phyloP scores from a whole-genome alignment of 1,140 invertebrate species.

The Anoplolepis gracilipes region DNA sequence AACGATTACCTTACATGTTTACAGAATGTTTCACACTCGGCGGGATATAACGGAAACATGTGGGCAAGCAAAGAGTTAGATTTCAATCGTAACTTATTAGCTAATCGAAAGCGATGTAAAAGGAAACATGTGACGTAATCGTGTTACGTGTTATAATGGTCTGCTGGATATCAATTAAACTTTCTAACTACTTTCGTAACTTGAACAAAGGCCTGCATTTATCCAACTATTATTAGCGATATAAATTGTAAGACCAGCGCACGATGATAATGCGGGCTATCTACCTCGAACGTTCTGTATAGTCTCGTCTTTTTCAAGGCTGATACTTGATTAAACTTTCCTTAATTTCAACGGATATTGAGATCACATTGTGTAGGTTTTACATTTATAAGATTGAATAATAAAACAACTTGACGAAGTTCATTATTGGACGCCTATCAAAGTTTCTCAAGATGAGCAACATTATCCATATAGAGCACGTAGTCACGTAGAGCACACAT shows the following conservation, averaged over 20 bases:
- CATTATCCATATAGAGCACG: not conserved
- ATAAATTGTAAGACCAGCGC: constrained; percentile 22
- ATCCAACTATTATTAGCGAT: constrained; percentile 42
- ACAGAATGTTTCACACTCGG: not conserved
- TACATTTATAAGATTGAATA: constrained; percentile 20
- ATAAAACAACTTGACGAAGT: constrained; percentile 32
- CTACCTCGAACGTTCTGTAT: not conserved
- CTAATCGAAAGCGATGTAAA: constrained; percentile 32
- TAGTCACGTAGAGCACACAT: no score
- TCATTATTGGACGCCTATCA: constrained; percentile 24
- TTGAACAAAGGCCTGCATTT: constrained; percentile 41
- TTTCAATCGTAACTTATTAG: constrained; percentile 11
- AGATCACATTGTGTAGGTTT: not conserved
- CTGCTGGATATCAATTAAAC: constrained; percentile 43
- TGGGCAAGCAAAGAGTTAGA: not conserved
- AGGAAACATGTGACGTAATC: constrained; percentile 15
- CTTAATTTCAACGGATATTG: constrained; percentile 35
- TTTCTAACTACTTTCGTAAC: constrained; percentile 55
- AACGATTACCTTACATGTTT: not conserved
- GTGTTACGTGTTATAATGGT: constrained; percentile 17
- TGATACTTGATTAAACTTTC: constrained; percentile 52
- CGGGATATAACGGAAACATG: not conserved
- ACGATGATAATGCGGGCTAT: constrained; percentile 39
- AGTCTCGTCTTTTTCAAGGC: constrained; percentile 7
- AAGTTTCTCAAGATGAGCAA: not conserved